Base-by-base conservation (phyloP, 1,140 invertebrate genomes). In the Harlomillsia oculata region DNA sequence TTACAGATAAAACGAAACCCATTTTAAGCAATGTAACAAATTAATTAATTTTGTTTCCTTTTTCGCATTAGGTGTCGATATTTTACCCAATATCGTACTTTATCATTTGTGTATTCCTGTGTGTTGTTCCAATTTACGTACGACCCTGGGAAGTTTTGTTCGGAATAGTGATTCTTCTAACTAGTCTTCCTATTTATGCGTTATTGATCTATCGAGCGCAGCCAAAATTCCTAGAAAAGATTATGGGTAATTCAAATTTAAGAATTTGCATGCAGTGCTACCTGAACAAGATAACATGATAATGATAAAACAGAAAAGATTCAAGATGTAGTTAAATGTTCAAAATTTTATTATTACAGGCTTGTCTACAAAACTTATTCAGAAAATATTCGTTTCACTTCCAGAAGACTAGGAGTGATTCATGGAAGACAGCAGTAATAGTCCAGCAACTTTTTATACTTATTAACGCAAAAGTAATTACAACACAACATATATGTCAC, bases 181-280 rank as follows among this genome's bases (percentile, higher is more conserved):
- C 83, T 37, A 92, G 90, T 8, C 78, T 96, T 43, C 93, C 93
- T 1, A 81, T 89, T 21, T 96, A 93, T 72, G 81, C 82, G 54
- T 62, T 86, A 11, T 83, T 88, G 37, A 81, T 95, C 50, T 71
- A 75, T 32, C 87, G 84, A 82, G 76, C 20, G 2, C 45, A 60
- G 13, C 46, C 44, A 21, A 49, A 39, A 20, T 37, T 23, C 11
- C 25, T 44, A 20, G 41, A 23, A 11, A 58, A 45, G 43, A 6
- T 45, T 3, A 34, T 36, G 18, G 48, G 49, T 53, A 49, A 50
- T 13, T 30, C 20, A 49, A 5, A 20, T 8, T n/a, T n/a, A n/a
- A n/a, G n/a, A n/a, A n/a, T n/a, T n/a, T n/a, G n/a, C n/a, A n/a
- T n/a, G n/a, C n/a, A n/a, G n/a, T n/a, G n/a, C n/a, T n/a, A n/a